Evolutionary conservation across 92 coral and sea anemone species (phyloP), one percentile per base, ranked within the genome.

Genomic region (Blastomussa wellsi): DNA sequence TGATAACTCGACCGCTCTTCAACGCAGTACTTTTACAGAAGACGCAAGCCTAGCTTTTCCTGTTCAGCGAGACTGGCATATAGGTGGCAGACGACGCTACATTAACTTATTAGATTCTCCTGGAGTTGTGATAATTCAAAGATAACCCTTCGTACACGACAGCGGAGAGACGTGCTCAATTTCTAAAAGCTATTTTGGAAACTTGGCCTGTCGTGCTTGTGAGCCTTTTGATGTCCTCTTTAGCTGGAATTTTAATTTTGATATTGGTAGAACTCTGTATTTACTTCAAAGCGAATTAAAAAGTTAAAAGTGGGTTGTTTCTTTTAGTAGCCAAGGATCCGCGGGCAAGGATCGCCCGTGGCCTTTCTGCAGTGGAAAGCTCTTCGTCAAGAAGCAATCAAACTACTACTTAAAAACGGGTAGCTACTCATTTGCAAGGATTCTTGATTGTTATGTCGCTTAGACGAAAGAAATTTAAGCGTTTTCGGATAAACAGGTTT

Each of bases 231-330:
- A 47, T 83, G 73, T 83, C 87, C 20, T 42, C 64, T 28, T 37
- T 74, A 5, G 87, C 87, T 26, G 87, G 87, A 48, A 74, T 74
- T 28, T 57, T 12, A 10, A 65, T 83, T 28, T 83, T 80, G 87
- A 36, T 66, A 17, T 33, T 74, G 87, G 87, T 83, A 74, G 42
- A 74, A 28, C 13, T 29, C 19, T 22, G 20, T 7, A 7, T 60
- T 7, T 7, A 60, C 7, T 22, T 57, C 7, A 57, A 57, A 57
- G n/a, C n/a, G n/a, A n/a, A n/a, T n/a, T n/a, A n/a, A n/a, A n/a
- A n/a, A n/a, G n/a, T 39, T 39, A 39, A 7, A 39, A 39, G 44
- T 39, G 44, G 4, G 44, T 3, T 39, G 44, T 3, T 39, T 39
- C 44, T 39, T 39, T 39, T 3, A 39, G 44, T 39, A n/a, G n/a